These are phyloP conservation scores for Monopterus albus DNA, from an alignment of 2,113 vertebrate genomes.

Conservation along the genomic window DNA sequence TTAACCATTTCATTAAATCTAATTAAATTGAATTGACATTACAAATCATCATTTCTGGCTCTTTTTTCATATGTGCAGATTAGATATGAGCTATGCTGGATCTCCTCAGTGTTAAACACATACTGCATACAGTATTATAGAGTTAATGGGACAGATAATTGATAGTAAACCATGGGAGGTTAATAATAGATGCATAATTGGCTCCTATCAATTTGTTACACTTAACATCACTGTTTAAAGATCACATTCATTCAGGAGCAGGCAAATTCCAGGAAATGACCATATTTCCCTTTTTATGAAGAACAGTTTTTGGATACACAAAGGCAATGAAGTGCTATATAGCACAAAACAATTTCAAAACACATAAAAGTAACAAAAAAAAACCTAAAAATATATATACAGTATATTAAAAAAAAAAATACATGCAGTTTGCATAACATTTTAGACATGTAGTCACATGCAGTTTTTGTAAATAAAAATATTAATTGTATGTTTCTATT, in stretches of 20 bases:
- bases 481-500: too few relatives aligned
- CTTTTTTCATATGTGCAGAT: slow-evolving; percentile 67
- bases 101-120: slow-evolving; percentile 78
- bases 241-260: slow-evolving; percentile 54
- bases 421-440: too few relatives aligned
- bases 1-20: slow-evolving; percentile 79
- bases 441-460: too few relatives aligned
- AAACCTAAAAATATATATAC: neutral
- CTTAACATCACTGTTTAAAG: slow-evolving; percentile 66
- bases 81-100: slow-evolving; percentile 71
- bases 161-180: slow-evolving; percentile 84
- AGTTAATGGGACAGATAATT: slow-evolving; percentile 88
- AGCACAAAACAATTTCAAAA: neutral
- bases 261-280: slow-evolving; percentile 42
- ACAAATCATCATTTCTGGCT: slow-evolving; percentile 74
- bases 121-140: slow-evolving; percentile 81
- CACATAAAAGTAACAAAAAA: neutral
- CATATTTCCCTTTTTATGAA: slow-evolving; percentile 49
- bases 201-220: slow-evolving; percentile 83
- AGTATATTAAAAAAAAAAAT: too few relatives aligned
- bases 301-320: slow-evolving; percentile 35
- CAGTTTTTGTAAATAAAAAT: too few relatives aligned
- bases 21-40: slow-evolving; percentile 80
- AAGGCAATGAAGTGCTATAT: slow-evolving; percentile 9
- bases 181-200: slow-evolving; percentile 85